Conservation (phyloP, 2,797 vertebrate species). For the Limosa lapponica region DNA sequence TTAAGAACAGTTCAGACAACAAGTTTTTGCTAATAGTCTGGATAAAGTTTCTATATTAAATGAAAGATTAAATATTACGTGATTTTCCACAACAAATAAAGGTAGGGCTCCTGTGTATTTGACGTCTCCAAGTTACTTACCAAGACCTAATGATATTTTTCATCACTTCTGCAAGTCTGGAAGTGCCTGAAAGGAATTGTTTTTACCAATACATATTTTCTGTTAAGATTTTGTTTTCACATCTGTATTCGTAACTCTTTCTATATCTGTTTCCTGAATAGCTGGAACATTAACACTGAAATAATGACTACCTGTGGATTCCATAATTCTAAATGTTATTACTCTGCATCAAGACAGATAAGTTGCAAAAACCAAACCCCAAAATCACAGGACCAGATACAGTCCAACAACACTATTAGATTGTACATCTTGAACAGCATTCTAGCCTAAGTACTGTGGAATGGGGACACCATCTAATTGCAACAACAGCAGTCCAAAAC, state of each 20-base stretch:
- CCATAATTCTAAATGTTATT: neutral
- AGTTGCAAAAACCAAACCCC: neutral
- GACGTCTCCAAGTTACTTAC: neutral
- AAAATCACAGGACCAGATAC: neutral
- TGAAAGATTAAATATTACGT: neutral
- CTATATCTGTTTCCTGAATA: conserved; percentile 2
- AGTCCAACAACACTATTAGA: neutral
- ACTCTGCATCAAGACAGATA: neutral
- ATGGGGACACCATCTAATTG: neutral
- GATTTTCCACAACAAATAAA: conserved; percentile 42
- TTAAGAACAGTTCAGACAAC: neutral
- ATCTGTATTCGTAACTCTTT: neutral
- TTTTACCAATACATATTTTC: neutral
- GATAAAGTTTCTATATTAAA: neutral
- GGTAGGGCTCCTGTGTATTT: neutral
- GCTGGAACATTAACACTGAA: neutral
- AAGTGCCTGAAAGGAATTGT: conserved; percentile 15
- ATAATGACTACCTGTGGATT: neutral
- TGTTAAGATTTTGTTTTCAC: neutral
- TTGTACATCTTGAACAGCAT: neutral
- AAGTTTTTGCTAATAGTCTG: neutral
- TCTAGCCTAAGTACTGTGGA: neutral
- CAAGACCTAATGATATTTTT: conserved; percentile 24
- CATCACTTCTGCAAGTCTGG: conserved; percentile 35
- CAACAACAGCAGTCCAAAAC: neutral